Percentiles rank a stretch among this genome's conserved stretches.
Evolutionary conservation across 2,113 vertebrate species (phyloP).

Genomic region (Sceloporus tristichus): DNA sequence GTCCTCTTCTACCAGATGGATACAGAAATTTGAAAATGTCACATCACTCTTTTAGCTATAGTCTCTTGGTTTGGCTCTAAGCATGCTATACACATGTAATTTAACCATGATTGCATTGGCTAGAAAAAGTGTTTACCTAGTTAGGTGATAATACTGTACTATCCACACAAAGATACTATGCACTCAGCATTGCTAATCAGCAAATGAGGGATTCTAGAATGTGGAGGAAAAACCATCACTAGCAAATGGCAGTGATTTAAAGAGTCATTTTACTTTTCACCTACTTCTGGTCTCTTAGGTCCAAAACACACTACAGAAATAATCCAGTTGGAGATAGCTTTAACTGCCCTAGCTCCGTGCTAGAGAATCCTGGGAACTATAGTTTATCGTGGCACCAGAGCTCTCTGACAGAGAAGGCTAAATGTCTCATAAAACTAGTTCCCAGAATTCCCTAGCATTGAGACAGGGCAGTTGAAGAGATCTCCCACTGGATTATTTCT

Average conservation of each 20-base stretch:
- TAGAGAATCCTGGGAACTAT: no score
- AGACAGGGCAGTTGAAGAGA: no score
- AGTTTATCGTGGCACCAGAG: no score
- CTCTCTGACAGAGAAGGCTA: no score
- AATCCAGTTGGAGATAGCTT: no score
- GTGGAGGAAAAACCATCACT: neutral
- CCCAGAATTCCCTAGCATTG: no score
- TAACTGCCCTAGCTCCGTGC: no score
- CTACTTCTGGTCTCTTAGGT: neutral
- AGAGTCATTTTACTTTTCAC: neutral
- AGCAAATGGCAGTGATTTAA: neutral
- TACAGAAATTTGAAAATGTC: slow-evolving; percentile 15
- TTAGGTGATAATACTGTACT: neutral
- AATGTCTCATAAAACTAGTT: neutral
- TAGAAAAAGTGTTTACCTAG: slow-evolving; percentile 15
- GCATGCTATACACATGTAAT: neutral
- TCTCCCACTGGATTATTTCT: no score
- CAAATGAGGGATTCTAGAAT: slow-evolving; percentile 3
- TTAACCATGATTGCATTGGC: neutral
- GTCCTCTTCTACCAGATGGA: slow-evolving; percentile 2
- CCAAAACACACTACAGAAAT: no score
- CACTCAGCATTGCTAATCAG: neutral
- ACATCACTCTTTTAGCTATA: slow-evolving; percentile 2
- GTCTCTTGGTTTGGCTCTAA: neutral
- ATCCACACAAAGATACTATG: neutral